Percentiles rank a stretch among this genome's conserved stretches.
Evolutionary conservation across 2,113 vertebrate genomes (phyloP).

Genomic region (Caranx melampygus): DNA sequence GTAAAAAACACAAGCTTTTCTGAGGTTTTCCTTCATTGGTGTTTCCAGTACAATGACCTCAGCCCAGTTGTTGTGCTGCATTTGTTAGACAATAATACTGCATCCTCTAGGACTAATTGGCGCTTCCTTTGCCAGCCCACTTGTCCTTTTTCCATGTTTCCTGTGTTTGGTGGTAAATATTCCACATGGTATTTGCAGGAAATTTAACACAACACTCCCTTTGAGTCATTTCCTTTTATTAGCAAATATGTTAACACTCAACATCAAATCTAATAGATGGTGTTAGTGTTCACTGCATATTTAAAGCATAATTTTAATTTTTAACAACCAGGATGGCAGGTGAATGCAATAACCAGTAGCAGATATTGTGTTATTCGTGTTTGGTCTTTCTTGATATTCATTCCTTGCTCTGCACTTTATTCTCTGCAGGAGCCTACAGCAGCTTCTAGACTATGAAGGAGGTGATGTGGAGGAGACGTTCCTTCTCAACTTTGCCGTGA

Average conservation of each 20-base stretch:
- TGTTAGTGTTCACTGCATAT: neutral
- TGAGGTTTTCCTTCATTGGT: neutral
- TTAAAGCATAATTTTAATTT: conserved; percentile 27
- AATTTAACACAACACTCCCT: conserved; percentile 30
- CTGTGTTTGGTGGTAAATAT: conserved; percentile 46
- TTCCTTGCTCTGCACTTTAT: neutral
- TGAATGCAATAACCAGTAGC: neutral
- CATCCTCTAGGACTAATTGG: conserved; percentile 19
- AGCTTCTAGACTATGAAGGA: conserved; percentile 92
- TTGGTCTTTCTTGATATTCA: conserved; percentile 23
- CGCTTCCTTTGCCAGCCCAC: conserved; percentile 23
- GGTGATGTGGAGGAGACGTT: conserved; percentile 93
- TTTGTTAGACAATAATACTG: neutral
- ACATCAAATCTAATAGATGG: neutral
- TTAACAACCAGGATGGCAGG: neutral
- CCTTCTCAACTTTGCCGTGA: conserved; percentile 96
- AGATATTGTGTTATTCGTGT: neutral
- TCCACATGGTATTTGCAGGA: conserved; percentile 22
- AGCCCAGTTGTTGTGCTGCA: neutral
- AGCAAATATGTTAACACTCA: neutral
- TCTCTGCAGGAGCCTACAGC: conserved; percentile 91
- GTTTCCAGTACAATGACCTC: neutral
- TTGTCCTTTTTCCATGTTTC: conserved; percentile 26
- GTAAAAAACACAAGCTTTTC: neutral
- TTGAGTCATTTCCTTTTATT: conserved; percentile 40